phyloP scores from a whole-genome alignment of 2,113 vertebrate genomes.

The Stigmatopora argus region DNA sequence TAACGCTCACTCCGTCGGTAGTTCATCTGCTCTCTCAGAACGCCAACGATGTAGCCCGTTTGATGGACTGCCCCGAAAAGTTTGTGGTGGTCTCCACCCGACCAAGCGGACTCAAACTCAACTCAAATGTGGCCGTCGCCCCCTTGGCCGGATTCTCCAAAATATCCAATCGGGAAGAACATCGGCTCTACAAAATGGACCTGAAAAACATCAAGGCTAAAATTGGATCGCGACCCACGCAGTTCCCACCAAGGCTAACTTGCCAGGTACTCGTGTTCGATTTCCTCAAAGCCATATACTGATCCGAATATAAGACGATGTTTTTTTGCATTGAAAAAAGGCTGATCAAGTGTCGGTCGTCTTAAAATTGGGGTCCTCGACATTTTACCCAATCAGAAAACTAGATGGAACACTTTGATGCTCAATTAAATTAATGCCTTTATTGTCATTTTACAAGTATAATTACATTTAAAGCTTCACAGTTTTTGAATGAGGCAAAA shows the following conservation, averaged over 20 bases:
- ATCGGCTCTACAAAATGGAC: conserved; percentile 37
- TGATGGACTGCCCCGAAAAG: conserved; percentile 3
- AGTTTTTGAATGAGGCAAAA: too few species aligned
- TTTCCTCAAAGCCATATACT: background rate
- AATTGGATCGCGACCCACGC: conserved; percentile 27
- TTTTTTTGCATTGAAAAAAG: too few species aligned
- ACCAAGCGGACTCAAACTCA: conserved; percentile 19
- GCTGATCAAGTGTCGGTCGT: too few species aligned
- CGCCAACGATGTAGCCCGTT: background rate
- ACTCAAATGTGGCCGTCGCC: background rate
- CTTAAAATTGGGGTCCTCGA: too few species aligned
- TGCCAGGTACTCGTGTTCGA: conserved; percentile 36
- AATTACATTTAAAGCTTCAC: too few species aligned
- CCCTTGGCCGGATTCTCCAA: conserved; percentile 2
- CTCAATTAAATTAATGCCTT: too few species aligned
- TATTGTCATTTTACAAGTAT: too few species aligned
- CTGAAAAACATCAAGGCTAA: conserved; percentile 50
- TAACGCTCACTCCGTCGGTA: background rate
- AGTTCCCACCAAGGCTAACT: conserved; percentile 19
- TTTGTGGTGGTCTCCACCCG: background rate
- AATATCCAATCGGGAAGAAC: conserved; percentile 8
- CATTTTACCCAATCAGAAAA: too few species aligned
- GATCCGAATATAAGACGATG: too few species aligned
- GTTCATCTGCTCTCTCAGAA: background rate
- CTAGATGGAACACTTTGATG: too few species aligned